phyloP scores from a whole-genome alignment of 2,888 invertebrate species.

The Achlya flavicornis region DNA sequence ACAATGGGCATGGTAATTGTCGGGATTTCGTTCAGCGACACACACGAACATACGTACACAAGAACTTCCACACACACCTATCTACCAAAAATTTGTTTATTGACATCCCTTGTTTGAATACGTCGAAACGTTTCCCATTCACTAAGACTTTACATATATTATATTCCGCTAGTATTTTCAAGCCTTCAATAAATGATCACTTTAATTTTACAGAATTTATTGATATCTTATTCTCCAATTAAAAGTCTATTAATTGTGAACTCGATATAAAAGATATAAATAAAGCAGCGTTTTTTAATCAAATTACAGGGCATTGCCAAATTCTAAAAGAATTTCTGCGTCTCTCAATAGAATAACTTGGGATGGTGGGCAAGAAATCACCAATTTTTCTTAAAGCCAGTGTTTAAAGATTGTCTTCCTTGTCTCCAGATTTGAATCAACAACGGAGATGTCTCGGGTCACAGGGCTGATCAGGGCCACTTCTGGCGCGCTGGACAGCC shows the following conservation, averaged over 20 bases:
- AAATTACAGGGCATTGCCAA: too few species aligned
- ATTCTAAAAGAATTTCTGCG: not conserved
- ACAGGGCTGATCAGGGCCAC: not conserved
- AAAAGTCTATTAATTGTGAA: too few species aligned
- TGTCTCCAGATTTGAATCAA: too few species aligned
- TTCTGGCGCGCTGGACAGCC: slow-evolving; percentile 6
- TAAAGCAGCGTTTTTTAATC: too few species aligned
- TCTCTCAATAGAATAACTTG: too few species aligned
- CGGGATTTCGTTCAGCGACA: not conserved
- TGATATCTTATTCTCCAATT: too few species aligned
- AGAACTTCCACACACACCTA: too few species aligned
- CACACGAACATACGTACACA: not conserved
- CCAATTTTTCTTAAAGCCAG: too few species aligned
- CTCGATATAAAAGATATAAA: too few species aligned
- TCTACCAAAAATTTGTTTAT: not conserved
- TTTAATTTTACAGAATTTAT: not conserved
- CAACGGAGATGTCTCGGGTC: not conserved
- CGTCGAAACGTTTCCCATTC: not conserved
- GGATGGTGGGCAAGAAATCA: not conserved
- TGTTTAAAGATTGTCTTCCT: too few species aligned
- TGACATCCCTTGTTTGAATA: not conserved
- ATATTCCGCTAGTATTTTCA: not conserved
- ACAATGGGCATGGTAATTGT: not conserved
- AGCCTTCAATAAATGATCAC: not conserved
- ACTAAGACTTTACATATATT: not conserved